These are phyloP conservation scores for Halichondria panicea DNA, from an alignment of 37 sponge, comb jelly and placozoan genomes.

Conservation along the genomic window DNA sequence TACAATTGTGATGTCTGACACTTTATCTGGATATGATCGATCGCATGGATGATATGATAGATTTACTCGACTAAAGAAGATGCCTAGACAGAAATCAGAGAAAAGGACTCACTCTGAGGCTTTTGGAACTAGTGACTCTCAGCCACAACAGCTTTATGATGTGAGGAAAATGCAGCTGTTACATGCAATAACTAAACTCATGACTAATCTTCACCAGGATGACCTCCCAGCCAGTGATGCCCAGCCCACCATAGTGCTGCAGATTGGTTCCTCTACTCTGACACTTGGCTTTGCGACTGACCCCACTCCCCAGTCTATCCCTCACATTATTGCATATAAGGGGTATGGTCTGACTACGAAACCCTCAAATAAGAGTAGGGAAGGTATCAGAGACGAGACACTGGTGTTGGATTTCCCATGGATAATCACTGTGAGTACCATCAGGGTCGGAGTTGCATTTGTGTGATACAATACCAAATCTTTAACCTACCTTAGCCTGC, in stretches of 20 bases:
- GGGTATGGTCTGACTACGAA: not conserved
- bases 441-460: not conserved
- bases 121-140: no score
- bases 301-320: slow-evolving; percentile 68
- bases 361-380: not conserved
- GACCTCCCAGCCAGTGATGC: not conserved
- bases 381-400: slow-evolving; percentile 10
- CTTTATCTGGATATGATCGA: no score
- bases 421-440: slow-evolving; percentile 26
- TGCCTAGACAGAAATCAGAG: not conserved
- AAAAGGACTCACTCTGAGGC: not conserved
- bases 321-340: slow-evolving; percentile 84
- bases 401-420: slow-evolving; percentile 16
- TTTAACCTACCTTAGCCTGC: slow-evolving; percentile 18
- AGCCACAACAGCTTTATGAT: no score
- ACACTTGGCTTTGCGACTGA: slow-evolving; percentile 77
- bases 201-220: no score
- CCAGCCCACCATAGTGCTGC: slow-evolving; percentile 58
- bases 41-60: no score
- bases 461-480: not conserved
- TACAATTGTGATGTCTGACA: no score
- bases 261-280: slow-evolving; percentile 79
- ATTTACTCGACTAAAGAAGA: no score
- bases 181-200: no score
- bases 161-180: no score